A percentile compares a stretch with the other conserved stretches of the same genome.
Evolutionary conservation across 2,888 invertebrate genomes (phyloP).

Genomic region (Miltochrista miniata): DNA sequence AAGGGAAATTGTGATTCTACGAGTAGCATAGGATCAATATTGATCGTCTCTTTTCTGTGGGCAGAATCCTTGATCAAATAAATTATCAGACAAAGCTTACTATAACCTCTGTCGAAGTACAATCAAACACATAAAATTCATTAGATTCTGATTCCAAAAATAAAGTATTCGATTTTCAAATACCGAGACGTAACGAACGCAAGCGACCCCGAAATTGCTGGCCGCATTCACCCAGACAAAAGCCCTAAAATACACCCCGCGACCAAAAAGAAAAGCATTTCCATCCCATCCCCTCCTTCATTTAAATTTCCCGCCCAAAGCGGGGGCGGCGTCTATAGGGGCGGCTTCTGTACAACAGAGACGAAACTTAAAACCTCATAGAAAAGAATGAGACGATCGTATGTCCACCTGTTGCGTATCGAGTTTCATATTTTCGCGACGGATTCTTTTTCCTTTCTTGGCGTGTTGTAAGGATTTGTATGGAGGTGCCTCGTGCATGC

Average conservation of each 20-base stretch:
- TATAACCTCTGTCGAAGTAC: not conserved
- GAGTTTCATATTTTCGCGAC: conserved; percentile 76
- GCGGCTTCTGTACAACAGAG: conserved; percentile 79
- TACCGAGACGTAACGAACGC: conserved; percentile 70
- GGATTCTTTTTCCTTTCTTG: conserved; percentile 76
- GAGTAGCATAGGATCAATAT: too few relatives aligned
- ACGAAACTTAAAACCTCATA: conserved; percentile 72
- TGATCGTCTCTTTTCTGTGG: too few relatives aligned
- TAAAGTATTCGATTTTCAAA: conserved; percentile 66
- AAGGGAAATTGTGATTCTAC: too few relatives aligned
- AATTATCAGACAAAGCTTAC: not conserved
- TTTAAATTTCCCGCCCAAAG: conserved; percentile 80
- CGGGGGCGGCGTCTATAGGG: conserved; percentile 79
- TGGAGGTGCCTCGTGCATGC: conserved; percentile 70
- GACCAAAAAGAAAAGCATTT: conserved; percentile 82
- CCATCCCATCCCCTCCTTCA: conserved; percentile 78
- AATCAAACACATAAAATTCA: conserved; percentile 19
- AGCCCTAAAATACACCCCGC: conserved; percentile 80
- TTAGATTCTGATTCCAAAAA: conserved; percentile 30
- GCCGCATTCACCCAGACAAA: conserved; percentile 83
- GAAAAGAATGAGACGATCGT: conserved; percentile 82
- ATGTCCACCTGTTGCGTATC: conserved; percentile 80
- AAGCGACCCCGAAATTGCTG: conserved; percentile 82
- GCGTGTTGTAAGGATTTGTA: conserved; percentile 70
- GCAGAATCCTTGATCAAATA: too few relatives aligned